Base-by-base conservation (phyloP, 1,140 invertebrate species). In the Coelopa frigida region DNA sequence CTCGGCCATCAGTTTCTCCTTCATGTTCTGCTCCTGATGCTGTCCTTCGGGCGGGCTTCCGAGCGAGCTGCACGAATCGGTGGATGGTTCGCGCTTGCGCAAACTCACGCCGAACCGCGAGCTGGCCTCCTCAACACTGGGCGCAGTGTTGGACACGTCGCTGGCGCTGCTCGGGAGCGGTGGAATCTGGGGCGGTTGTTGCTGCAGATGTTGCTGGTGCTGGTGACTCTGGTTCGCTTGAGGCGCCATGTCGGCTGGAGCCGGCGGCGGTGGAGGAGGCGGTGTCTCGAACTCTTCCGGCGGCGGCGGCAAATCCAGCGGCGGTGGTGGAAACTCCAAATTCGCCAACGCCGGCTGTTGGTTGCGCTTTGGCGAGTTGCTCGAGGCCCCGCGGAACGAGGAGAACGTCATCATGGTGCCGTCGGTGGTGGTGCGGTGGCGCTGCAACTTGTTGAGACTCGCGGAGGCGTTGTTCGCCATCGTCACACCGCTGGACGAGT, bases 251-350 rank as follows among this genome's bases (percentile, higher is more conserved):
- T 62, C 58, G 1, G 59, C 57, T 27, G 63, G 65, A 22, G 46
- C 37, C 22, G 63, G 44, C 15, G 49, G 64, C 14, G 61, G 61
- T 32, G 64, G 61, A 47, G 52, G 68, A 11, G 64, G 60, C 49
- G 65, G 54, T 37, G 60, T 63, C 54, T 73, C 63, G 52, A 79
- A 79, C 44, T 86, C 82, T 49, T 79, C 78, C 0, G 82, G 80
- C 2, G 84, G 84, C 21, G 84, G 84, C 2, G 84, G 84, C n/a
- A 87, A 66, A 61, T 87, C 61, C 43, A 61, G 79, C 0, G 80
- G 75, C 1, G 88, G 87, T 1, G 87, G 87, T 5, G 88, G 88
- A 71, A 90, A 90, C 59, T 91, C 88, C 4, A 90, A 68, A 67
- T 91, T 86, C 5, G 87, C 85, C 29, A 12, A 81, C 76, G 53